These are phyloP conservation scores for Heliconius eleuchia DNA, from an alignment of 1,140 invertebrate species.

Conservation along the genomic window DNA sequence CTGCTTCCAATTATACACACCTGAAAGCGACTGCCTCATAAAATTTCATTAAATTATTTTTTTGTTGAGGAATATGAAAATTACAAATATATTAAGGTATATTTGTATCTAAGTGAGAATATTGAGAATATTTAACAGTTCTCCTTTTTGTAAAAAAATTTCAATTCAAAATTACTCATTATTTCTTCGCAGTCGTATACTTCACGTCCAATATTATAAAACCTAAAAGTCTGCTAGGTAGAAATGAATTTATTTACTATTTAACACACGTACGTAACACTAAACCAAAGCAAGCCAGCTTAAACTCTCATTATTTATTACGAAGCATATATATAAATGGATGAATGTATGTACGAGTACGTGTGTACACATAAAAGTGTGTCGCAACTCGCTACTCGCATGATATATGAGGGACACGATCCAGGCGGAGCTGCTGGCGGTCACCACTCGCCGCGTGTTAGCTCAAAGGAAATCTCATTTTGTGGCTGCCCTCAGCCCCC, in stretches of 20 bases:
- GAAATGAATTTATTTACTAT: not conserved
- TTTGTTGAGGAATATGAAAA: too few relatives aligned
- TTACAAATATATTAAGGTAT: too few relatives aligned
- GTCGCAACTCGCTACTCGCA: constrained; percentile 43
- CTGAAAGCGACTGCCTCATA: not conserved
- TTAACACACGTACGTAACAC: not conserved
- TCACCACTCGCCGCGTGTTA: constrained; percentile 53
- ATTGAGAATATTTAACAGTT: too few relatives aligned
- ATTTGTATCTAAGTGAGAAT: too few relatives aligned
- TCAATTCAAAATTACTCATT: too few relatives aligned
- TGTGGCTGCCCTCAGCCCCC: constrained; percentile 48
- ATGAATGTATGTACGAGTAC: constrained; percentile 26
- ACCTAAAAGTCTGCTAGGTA: too few relatives aligned
- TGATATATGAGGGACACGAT: constrained; percentile 67
- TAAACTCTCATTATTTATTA: not conserved
- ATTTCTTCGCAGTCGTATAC: too few relatives aligned
- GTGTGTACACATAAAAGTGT: constrained; percentile 37
- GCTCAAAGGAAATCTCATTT: constrained; percentile 80
- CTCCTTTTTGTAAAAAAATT: too few relatives aligned
- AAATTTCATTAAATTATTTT: not conserved
- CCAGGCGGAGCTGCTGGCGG: constrained; percentile 59
- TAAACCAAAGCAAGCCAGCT: not conserved
- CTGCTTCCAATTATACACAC: constrained; percentile 10
- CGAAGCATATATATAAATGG: not conserved
- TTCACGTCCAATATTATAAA: too few relatives aligned